Evolutionary conservation across 2,888 invertebrate genomes (phyloP).

Genomic region (Hydropsyche betteni): DNA sequence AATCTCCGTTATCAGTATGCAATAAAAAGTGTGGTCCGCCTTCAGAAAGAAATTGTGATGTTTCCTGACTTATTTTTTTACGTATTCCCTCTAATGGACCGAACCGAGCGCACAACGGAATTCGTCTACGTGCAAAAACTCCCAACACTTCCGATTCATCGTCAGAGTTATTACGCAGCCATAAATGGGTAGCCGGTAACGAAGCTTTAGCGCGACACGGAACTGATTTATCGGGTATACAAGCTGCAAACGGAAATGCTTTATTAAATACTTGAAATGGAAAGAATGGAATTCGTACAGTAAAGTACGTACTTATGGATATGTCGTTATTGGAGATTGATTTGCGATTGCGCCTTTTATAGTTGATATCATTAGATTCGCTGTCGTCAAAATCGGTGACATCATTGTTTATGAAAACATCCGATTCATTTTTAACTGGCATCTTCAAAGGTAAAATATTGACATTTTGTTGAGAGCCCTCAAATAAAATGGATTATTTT

Average conservation of each 20-base stretch:
- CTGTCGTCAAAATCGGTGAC: slow-evolving; percentile 19
- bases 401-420: not conserved
- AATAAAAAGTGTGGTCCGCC: slow-evolving; percentile 51
- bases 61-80: slow-evolving; percentile 24
- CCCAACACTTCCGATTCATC: slow-evolving; percentile 55
- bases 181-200: slow-evolving; percentile 73
- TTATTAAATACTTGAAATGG: not conserved
- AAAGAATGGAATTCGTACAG: not conserved
- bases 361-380: slow-evolving; percentile 7
- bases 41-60: not conserved
- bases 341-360: slow-evolving; percentile 35
- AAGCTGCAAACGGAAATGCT: slow-evolving; percentile 54
- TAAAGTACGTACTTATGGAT: slow-evolving; percentile 37
- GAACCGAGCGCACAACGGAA: slow-evolving; percentile 78
- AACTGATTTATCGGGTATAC: slow-evolving; percentile 74
- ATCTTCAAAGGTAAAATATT: not conserved
- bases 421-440: slow-evolving; percentile 3
- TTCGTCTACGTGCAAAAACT: slow-evolving; percentile 74
- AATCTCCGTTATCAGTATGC: slow-evolving; percentile 52
- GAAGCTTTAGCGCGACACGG: slow-evolving; percentile 81
- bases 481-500: too few relatives aligned
- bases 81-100: slow-evolving; percentile 77
- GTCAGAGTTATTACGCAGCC: slow-evolving; percentile 56
- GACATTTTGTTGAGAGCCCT: too few relatives aligned
- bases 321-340: slow-evolving; percentile 25